Evolutionary conservation across 2,113 vertebrate genomes (phyloP).

Genomic region (Mobula birostris): DNA sequence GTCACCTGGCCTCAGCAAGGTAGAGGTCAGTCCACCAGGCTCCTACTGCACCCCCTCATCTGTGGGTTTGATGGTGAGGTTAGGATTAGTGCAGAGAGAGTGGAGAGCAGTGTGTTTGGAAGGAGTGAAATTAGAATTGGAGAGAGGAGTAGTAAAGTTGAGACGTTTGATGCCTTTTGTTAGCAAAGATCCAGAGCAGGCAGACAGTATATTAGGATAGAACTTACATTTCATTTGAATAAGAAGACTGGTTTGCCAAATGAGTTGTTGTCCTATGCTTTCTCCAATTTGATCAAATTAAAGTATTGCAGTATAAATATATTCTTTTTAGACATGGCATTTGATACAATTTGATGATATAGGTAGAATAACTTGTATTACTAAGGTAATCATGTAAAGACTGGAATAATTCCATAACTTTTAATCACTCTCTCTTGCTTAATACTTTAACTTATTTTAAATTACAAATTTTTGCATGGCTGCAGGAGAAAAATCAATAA

Average conservation of each 20-base stretch:
- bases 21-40: too few species aligned
- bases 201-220: not conserved
- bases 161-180: too few species aligned
- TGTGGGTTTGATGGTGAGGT: too few species aligned
- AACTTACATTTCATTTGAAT: not conserved
- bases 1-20: too few species aligned
- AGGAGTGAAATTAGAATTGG: too few species aligned
- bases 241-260: not conserved
- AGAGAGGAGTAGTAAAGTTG: too few species aligned
- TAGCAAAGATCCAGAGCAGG: too few species aligned
- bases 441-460: not conserved
- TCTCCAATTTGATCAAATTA: not conserved
- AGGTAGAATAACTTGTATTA: not conserved
- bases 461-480: not conserved
- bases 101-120: too few species aligned
- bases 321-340: not conserved
- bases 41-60: too few species aligned
- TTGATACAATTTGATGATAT: not conserved
- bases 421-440: not conserved
- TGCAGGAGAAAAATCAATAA: not conserved
- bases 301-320: not conserved
- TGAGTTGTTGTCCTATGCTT: not conserved
- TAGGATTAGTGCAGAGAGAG: too few species aligned
- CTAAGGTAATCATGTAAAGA: not conserved
- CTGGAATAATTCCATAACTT: not conserved